Base-by-base conservation (phyloP, 2,113 vertebrate genomes). In the Heterocephalus glaber region DNA sequence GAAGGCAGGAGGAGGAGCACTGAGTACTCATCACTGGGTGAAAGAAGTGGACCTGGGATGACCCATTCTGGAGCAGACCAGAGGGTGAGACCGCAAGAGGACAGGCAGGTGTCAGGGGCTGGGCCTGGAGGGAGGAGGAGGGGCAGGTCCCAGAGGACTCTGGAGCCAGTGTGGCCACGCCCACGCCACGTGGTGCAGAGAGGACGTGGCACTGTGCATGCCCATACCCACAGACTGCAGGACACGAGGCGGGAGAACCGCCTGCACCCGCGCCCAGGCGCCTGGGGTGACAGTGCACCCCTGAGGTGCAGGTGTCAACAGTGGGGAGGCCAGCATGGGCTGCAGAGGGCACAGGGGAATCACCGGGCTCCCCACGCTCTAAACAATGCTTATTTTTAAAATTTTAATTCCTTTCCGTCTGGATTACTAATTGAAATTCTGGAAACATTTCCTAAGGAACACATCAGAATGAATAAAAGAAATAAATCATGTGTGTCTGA, bases 1-100 rank as follows among this genome's bases (percentile, higher is more conserved):
- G 41, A 65, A 49, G 16, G 54, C 28, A 13, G 7, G 58, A 22
- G 11, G 28, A 49, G 52, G 54, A 41, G 68, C 20, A 35, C 52
- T 35, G 41, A 68, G 60, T 20, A 20, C 22, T 41, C 44, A 41
- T 20, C 41, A 13, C 38, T 56, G 17, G 76, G 22, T 26, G 28
- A 47, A 44, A 26, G 70, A 41, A 82, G n/a, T 16, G 56, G 54
- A 28, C 54, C 49, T 9, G 2, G 44, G 66, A 66, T n/a, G 41
- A 7, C 58, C 4, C 52, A n/a, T 77, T 85, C 52, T 72, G 30
- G 68, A 72, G 76, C 80, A 89, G 12, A 13, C n/a, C n/a, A 56
- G 63, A 13, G 20, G 24, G 2, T 10, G 49, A 11, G 3, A 17
- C 35, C 44, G 17, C 30, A 3, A 38, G 2, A 38, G 4, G 1